Percentiles rank a stretch among this genome's conserved stretches.
Evolutionary conservation across 2,888 invertebrate genomes (phyloP).

Genomic region (Periphyllus acericola): DNA sequence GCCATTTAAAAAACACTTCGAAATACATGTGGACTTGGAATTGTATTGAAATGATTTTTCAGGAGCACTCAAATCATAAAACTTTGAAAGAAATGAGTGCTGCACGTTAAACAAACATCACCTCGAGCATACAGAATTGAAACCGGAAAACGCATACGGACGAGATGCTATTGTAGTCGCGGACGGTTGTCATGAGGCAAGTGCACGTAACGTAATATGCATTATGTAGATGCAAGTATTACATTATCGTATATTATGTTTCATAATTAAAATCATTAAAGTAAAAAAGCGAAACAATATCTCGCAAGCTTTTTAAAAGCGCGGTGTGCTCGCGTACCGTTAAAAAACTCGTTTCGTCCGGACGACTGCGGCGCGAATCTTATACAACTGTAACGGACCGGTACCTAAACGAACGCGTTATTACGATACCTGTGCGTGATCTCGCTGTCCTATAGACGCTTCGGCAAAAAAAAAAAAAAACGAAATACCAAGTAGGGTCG

Average conservation of each 20-base stretch:
- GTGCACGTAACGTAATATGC: neutral
- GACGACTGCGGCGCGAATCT: neutral
- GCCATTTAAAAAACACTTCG: too few relatives aligned
- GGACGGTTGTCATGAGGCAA: neutral
- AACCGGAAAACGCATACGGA: too few relatives aligned
- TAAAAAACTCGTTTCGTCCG: conserved; percentile 23
- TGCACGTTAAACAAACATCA: too few relatives aligned
- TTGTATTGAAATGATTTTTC: too few relatives aligned
- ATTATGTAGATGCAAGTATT: neutral
- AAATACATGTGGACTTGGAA: too few relatives aligned
- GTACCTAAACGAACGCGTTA: neutral
- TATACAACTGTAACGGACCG: neutral
- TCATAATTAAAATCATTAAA: neutral
- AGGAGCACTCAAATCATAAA: too few relatives aligned
- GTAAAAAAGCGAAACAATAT: neutral
- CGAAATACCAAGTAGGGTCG: neutral
- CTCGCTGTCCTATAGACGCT: neutral
- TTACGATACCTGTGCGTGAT: conserved; percentile 9
- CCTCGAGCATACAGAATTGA: too few relatives aligned
- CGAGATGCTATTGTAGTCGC: neutral
- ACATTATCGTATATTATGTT: neutral
- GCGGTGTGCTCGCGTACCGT: neutral
- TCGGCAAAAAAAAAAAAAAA: neutral
- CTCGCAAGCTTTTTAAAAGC: neutral
- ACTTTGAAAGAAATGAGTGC: too few relatives aligned